Evolutionary conservation across 2,113 vertebrate genomes (phyloP), one percentile per base, ranked within the genome.

Genomic region (Gallinago jamesoni): DNA sequence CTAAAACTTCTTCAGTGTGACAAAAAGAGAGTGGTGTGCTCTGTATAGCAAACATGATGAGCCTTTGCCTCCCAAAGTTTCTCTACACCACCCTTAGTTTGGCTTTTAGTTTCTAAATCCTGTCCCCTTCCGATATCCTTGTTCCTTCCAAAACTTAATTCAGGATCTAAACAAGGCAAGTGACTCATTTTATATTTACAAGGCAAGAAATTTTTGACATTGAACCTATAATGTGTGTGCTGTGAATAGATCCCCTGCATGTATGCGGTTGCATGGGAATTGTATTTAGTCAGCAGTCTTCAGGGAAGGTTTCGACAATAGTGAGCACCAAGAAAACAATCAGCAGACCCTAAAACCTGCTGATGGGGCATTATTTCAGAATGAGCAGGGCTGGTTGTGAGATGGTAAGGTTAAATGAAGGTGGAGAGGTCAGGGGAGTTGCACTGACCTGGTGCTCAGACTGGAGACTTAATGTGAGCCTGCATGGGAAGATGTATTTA

Each of bases 211-310:
- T 75, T 74, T 24, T 67, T 91, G 90, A 82, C 69, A 55, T 33
- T 94, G 95, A 73, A 45, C 33, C 62, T 60, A 0, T 37, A 53
- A 39, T 9, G 37, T 52, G 33, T 81, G 82, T 62, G 63, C 66
- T 73, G 63, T 70, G 88, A 66, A 24, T 67, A 70, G 79, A 56
- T 80, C 3, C 53, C 56, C 78, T n/a, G 78, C 70, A 57, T 22
- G 73, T 3, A 15, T 90, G 86, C 39, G 12, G 52, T 72, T 50
- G 30, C 45, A 22, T 62, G 59, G 66, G 76, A 64, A 45, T 68
- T 93, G 45, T 23, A 43, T 82, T 89, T 64, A 90, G 86, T 93
- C 89, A 96, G 90, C 92, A 93, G 14, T 62, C 53, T 90, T 74
- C 35, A 48, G 76, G 43, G 33, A 63, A 80, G 74, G 41, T 23